Conservation (phyloP, 2,888 invertebrate genomes). For the Hydriomena furcata region DNA sequence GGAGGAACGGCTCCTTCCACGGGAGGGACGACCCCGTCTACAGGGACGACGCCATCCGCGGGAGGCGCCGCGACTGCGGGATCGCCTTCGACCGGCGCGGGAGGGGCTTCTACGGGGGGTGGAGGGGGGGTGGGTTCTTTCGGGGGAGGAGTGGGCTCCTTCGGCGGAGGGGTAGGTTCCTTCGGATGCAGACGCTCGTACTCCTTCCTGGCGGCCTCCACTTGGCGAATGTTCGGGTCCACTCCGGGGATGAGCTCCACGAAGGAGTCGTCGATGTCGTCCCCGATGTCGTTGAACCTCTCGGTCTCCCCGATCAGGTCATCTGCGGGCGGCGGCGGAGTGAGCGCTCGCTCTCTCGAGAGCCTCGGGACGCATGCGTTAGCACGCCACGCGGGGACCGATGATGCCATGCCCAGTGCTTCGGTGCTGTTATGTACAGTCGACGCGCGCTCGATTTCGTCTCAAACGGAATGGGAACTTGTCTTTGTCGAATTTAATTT, state of each 20-base stretch:
- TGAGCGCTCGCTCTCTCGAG: slow-evolving; percentile 40
- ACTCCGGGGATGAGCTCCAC: slow-evolving; percentile 89
- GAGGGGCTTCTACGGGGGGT: slow-evolving; percentile 43
- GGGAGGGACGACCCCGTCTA: slow-evolving; percentile 46
- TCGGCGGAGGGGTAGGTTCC: slow-evolving; percentile 39
- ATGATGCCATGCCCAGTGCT: slow-evolving; percentile 64
- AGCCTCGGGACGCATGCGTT: slow-evolving; percentile 46
- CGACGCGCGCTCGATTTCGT: slow-evolving; percentile 26
- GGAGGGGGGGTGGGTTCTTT: slow-evolving; percentile 41
- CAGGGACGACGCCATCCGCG: slow-evolving; percentile 51
- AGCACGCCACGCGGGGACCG: slow-evolving; percentile 50
- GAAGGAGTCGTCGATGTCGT: slow-evolving; percentile 97
- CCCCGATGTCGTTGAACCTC: slow-evolving; percentile 95
- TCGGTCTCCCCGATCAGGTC: slow-evolving; percentile 94
- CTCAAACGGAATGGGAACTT: neutral
- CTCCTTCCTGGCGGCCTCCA: slow-evolving; percentile 57
- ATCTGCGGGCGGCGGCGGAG: slow-evolving; percentile 84
- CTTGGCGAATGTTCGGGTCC: slow-evolving; percentile 68
- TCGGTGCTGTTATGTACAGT: slow-evolving; percentile 53
- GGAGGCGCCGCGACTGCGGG: slow-evolving; percentile 41
- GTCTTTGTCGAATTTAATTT: slow-evolving; percentile 10
- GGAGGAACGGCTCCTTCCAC: slow-evolving; percentile 32
- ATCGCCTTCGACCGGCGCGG: slow-evolving; percentile 51
- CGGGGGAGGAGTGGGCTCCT: slow-evolving; percentile 41
- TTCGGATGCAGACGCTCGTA: slow-evolving; percentile 51